A percentile compares a stretch with the other conserved stretches of the same genome.
phyloP scores from a whole-genome alignment of 2,113 vertebrate genomes.

The Calonectris borealis region DNA sequence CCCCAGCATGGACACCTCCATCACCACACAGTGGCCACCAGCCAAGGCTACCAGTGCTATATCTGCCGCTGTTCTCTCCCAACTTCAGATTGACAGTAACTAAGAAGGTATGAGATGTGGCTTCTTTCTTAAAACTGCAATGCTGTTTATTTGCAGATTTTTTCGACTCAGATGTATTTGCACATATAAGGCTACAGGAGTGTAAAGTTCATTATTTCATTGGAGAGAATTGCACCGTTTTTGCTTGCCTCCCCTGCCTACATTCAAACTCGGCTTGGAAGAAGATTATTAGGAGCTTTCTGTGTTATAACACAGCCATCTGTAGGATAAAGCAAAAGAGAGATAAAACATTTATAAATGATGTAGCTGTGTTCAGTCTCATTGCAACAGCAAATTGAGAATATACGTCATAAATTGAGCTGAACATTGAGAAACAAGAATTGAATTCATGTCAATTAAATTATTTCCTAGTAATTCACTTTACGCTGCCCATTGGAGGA shows the following conservation, averaged over 20 bases:
- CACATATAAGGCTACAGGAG: not conserved
- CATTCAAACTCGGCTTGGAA: not conserved
- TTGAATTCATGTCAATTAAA: not conserved
- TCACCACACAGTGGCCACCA: not conserved
- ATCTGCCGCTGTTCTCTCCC: not conserved
- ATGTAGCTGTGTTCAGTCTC: not conserved
- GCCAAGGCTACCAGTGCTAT: not conserved
- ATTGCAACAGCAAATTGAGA: not conserved
- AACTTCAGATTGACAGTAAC: not conserved
- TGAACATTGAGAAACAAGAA: not conserved
- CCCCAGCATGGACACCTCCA: not conserved
- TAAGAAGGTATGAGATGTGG: not conserved
- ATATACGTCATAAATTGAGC: not conserved
- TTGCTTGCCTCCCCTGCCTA: not conserved
- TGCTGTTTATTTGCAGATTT: not conserved
- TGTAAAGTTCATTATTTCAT: not conserved
- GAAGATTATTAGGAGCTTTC: not conserved
- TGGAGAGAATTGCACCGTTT: not conserved
- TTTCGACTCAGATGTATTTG: not conserved
- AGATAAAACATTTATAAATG: not conserved
- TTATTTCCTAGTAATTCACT: not conserved
- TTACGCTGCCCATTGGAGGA: not conserved
- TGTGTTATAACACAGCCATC: not conserved
- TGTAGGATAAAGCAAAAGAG: not conserved
- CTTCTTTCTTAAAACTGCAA: not conserved